These are phyloP conservation scores for Mycalesis mineus DNA, from an alignment of 2,888 invertebrate genomes.

Conservation along the genomic window DNA sequence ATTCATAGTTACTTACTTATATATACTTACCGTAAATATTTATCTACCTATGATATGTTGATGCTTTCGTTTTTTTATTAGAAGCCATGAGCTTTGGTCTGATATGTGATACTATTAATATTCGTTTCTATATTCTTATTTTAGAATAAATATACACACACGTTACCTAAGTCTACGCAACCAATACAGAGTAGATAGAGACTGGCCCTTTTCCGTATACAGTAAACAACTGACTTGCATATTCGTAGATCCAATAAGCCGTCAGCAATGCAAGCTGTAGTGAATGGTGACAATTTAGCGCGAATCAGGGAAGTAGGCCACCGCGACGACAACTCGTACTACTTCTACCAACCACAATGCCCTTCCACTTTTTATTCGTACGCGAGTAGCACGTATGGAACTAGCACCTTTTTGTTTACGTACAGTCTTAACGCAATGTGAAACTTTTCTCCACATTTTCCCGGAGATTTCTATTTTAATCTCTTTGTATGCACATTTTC, in stretches of 20 bases:
- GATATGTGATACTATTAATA: no score
- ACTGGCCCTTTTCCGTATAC: no score
- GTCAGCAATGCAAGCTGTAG: conserved; percentile 18
- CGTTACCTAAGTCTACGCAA: no score
- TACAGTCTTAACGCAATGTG: conserved; percentile 7
- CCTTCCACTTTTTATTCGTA: conserved; percentile 14
- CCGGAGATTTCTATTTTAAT: background rate
- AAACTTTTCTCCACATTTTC: background rate
- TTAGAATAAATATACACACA: no score
- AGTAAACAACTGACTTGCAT: background rate
- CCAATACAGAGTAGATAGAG: no score
- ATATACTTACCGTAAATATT: no score
- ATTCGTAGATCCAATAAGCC: conserved; percentile 15
- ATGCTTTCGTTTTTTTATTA: no score
- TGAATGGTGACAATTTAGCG: conserved; percentile 39
- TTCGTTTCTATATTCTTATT: no score
- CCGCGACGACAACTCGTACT: conserved; percentile 20
- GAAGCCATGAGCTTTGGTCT: no score
- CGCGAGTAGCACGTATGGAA: conserved; percentile 5
- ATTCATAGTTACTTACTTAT: no score
- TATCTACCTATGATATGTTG: no score
- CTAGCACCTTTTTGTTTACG: conserved; percentile 15
- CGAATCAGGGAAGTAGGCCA: conserved; percentile 49
- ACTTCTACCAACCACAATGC: conserved; percentile 21
- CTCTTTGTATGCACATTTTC: background rate